Evolutionary conservation across 1,140 invertebrate genomes (phyloP).

Genomic region (Heliconius hermathena): DNA sequence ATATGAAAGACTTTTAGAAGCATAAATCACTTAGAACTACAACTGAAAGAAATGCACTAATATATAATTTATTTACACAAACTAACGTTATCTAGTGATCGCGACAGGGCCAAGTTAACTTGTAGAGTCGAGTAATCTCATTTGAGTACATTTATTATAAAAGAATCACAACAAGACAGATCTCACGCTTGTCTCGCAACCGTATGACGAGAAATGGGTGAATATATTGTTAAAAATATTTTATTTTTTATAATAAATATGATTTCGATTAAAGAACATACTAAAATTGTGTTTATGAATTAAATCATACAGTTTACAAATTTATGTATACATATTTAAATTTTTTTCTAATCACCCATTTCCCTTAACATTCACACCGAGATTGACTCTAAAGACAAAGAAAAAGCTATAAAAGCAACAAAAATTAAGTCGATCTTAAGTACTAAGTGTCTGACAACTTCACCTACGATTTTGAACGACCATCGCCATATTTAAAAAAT

Average conservation of each 20-base stretch:
- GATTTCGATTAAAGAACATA: not conserved
- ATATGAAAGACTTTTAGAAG: conserved; percentile 78
- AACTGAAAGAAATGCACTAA: conserved; percentile 78
- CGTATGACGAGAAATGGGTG: not conserved
- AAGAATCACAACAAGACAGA: conserved; percentile 72
- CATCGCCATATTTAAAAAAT: conserved; percentile 76
- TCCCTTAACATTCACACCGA: conserved; percentile 15
- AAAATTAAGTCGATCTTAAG: conserved; percentile 76
- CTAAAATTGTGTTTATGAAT: not conserved
- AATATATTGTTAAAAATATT: not conserved
- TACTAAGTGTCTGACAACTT: conserved; percentile 70
- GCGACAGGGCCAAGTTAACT: conserved; percentile 50
- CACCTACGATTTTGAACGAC: conserved; percentile 69
- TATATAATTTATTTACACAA: conserved; percentile 70
- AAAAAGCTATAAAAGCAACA: conserved; percentile 53
- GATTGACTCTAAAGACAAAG: conserved; percentile 37
- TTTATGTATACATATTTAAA: not conserved
- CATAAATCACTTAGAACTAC: conserved; percentile 67
- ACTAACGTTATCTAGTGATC: conserved; percentile 49
- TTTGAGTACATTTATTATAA: conserved; percentile 69
- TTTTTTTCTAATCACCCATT: not conserved
- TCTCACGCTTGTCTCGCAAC: conserved; percentile 41
- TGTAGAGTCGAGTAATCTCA: conserved; percentile 68
- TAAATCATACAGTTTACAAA: not conserved
- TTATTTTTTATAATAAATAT: not conserved